Percentiles rank a stretch among this genome's conserved stretches.
phyloP scores from a whole-genome alignment of 2,888 invertebrate genomes.

The Dioctria linearis region DNA sequence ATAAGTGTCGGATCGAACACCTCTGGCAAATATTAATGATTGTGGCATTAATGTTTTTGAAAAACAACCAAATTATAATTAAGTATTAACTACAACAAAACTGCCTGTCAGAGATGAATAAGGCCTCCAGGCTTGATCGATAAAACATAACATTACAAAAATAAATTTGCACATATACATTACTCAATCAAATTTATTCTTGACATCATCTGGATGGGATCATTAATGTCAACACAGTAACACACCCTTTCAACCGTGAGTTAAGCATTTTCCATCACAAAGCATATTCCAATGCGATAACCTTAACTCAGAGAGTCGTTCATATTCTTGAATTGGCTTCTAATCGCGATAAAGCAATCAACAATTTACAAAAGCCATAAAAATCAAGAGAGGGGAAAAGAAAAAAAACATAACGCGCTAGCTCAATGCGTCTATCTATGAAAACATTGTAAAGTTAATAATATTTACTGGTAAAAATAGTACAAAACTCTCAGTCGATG shows the following conservation, averaged over 20 bases:
- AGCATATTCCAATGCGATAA: background rate
- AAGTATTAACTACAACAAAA: no score
- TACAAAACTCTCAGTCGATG: background rate
- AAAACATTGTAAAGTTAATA: constrained; percentile 17
- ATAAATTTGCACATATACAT: no score
- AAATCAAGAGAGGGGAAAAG: background rate
- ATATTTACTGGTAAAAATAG: constrained; percentile 30
- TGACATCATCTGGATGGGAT: constrained; percentile 33
- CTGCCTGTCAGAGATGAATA: no score
- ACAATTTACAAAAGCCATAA: constrained; percentile 21
- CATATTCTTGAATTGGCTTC: constrained; percentile 21
- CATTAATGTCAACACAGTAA: constrained; percentile 21
- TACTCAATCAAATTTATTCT: background rate
- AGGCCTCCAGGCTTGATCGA: no score
- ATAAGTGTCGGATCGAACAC: no score
- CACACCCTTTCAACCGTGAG: background rate
- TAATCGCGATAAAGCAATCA: constrained; percentile 49
- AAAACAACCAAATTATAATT: no score
- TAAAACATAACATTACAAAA: no score
- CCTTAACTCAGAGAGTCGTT: constrained; percentile 8
- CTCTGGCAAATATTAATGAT: no score
- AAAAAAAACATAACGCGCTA: background rate
- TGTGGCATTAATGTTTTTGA: no score
- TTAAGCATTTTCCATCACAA: background rate
- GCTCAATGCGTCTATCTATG: background rate